Percentiles rank a stretch among this genome's conserved stretches.
Conservation (phyloP, 2,797 vertebrate species). For the Cichlasoma orientale region DNA sequence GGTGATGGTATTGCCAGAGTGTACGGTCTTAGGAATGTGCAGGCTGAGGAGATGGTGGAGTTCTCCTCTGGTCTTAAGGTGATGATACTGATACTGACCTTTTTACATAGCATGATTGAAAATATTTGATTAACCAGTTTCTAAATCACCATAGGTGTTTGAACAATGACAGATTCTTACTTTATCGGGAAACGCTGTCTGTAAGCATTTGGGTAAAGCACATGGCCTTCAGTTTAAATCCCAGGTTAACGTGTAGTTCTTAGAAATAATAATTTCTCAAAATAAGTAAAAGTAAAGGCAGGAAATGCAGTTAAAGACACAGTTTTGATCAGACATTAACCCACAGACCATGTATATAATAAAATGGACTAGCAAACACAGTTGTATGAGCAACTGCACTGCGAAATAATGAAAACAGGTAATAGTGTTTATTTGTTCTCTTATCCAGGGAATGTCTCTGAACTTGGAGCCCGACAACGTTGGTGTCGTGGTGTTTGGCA, state of each 20-base stretch:
- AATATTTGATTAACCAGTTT: not conserved
- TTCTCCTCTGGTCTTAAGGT: slow-evolving; percentile 97
- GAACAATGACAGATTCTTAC: not conserved
- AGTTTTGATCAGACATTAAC: not conserved
- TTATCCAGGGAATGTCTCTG: slow-evolving; percentile 92
- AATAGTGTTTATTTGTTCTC: not conserved
- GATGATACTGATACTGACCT: not conserved
- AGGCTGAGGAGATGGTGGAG: slow-evolving; percentile 98
- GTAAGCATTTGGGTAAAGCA: not conserved
- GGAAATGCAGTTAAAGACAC: not conserved
- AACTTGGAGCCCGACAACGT: slow-evolving; percentile 98
- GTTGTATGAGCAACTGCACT: not conserved
- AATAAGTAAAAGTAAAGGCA: not conserved
- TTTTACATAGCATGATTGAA: not conserved
- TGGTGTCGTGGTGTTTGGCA: slow-evolving; percentile 97
- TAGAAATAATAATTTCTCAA: not conserved
- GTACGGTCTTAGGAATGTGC: slow-evolving; percentile 94
- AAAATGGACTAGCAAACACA: not conserved
- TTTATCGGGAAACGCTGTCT: not conserved
- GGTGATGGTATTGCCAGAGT: slow-evolving; percentile 97
- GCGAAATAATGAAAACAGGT: not conserved
- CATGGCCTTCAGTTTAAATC: not conserved
- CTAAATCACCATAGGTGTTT: not conserved
- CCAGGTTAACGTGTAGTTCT: not conserved
- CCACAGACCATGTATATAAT: not conserved